Evolutionary conservation across 2,113 vertebrate species (phyloP), one percentile per base, ranked within the genome.

Genomic region (Oncorhynchus clarkii): DNA sequence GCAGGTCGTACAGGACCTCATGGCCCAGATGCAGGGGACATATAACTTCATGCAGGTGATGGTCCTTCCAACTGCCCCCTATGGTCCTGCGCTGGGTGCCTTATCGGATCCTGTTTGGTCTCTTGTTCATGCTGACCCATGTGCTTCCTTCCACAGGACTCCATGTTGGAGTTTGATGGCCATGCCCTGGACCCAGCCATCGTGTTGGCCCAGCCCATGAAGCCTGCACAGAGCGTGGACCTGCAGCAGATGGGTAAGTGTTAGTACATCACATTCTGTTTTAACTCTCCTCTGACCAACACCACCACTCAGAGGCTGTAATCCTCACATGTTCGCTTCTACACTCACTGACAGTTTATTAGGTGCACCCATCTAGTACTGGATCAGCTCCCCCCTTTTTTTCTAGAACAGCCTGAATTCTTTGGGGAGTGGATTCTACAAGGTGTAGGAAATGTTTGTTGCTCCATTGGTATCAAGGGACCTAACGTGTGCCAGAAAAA

Each of bases 31-130:
- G 97, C 98, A 99, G 86, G 97, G 98, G 27, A 97, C 97, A 0
- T 99, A 97, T 87, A 99, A 99, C 90, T 99, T 99, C 90, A 99
- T 99, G 95, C 98, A 99, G 95, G 98, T 98, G 80, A 76, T 88
- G 39, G 59, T 1, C 8, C 7, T 39, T 39, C 57, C 16, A 22
- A 62, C 59, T 62, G 0, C 6, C 18, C n/a, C 59, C n/a, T 62
- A 45, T 62, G 13, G 59, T 22, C n/a, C 59, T 62, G 59, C 4
- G 2, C n/a, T 62, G n/a, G 59, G 59, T 20, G n/a, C 6, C n/a
- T 8, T 2, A 22, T 62, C 24, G 16, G 12, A 22, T 22, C 59
- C 8, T 11, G 59, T 16, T 22, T 62, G 59, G 59, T 22, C n/a
- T 11, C 59, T 57, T 70, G 8, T 13, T 39, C 20, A 31, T 18